Evolutionary conservation across 2,888 invertebrate species (phyloP), one percentile per base, ranked within the genome.

Genomic region (Aphidoletes aphidimyza): DNA sequence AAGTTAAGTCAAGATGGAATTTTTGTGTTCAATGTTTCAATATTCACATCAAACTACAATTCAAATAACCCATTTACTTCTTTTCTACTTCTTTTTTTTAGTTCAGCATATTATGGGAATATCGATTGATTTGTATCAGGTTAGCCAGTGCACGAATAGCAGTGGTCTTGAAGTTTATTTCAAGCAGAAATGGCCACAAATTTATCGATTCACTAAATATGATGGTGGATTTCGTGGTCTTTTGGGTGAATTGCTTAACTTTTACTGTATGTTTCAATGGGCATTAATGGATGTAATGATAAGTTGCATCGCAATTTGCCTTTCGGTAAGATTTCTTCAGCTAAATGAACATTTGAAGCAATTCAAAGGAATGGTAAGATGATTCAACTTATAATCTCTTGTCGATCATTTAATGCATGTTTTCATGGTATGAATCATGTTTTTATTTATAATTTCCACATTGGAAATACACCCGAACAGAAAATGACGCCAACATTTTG

Each of bases 251-350:
- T 89, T 91, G 87, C 88, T 88, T 69, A 86, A 86, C 84, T 85
- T 87, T 84, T 86, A 86, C 49, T 87, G 92, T 5, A 93, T 94
- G 0, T 92, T 93, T 85, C 90, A 93, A 0, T 94, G 94, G 94
- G 94, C 93, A 87, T 93, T 93, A 85, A 93, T 93, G 87, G 94
- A 94, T 87, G 88, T 93, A 85, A 92, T 94, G 85, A 92, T 94
- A 14, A 93, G 94, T 86, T 88, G 94, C 17, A 90, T 94, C 54
- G 93, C 94, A 87, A 91, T 93, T 87, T 93, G 93, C 0, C 88
- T 94, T 36, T 89, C 92, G 0, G 91, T 92, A 1, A 91, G 93
- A 83, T 94, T 94, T 86, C 90, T 91, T 83, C 91, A 92, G 87
- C 88, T 93, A 30, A 93, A 93, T 85, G 86, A 22, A 85, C 86